Base-by-base conservation (phyloP, 1,140 invertebrate genomes). In the Rhynchophorus ferrugineus region DNA sequence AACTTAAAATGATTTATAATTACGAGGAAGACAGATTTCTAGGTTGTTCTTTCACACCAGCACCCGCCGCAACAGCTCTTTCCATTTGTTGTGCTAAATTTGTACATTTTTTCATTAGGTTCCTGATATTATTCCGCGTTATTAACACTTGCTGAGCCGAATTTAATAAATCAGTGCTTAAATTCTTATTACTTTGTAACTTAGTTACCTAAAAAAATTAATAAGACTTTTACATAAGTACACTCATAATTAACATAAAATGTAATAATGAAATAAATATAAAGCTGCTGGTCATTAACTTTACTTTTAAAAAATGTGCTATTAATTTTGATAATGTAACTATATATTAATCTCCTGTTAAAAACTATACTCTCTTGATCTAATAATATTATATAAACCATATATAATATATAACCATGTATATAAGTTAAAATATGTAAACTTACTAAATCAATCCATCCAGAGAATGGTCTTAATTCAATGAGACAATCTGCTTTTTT, bases 31-130 rank as follows among this genome's bases (percentile, higher is more conserved):
- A 74, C 37, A 85, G 65, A 19, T 74, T 71, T 7, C 69, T 60
- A 1, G 87, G 86, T 60, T 89, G 85, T 16, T 79, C 72, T 19
- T 79, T 77, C 21, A 89, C 77, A 2, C 78, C 77, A 0, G 78
- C 76, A 2, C 84, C 83, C 21, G 76, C 80, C 1, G 82, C 79
- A n/a, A 89, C 79, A 0, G 84, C 84, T 21, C 75, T 72, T 63
- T 88, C 86, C 59, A 89, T 73, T 48, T 83, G 80, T 36, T 74
- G 71, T 0, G 85, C 83, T 24, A 88, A 66, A 29, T 75, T 78
- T 7, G 85, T 76, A 60, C 86, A 89, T 69, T 87, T 87, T 63
- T 81, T 82, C 78, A 89, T 83, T 20, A 90, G 72, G 48, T 72
- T 71, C 38, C 77, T 75, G 7, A 90, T 78, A 44, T 82, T 84